Base-by-base conservation (phyloP, 2,888 invertebrate species). In the Anaspis maculata region DNA sequence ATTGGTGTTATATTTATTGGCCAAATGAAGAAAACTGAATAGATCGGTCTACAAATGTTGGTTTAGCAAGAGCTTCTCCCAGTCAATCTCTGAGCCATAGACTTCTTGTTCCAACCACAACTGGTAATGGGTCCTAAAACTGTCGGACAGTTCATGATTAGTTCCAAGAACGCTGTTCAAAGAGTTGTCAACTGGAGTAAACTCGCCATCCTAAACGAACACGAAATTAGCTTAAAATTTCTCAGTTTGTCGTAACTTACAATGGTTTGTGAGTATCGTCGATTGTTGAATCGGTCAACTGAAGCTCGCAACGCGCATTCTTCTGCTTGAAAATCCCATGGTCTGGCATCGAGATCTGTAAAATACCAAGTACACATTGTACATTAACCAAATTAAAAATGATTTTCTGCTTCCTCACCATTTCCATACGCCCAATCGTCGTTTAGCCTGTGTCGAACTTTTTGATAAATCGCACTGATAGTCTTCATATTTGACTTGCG, bases 381-480 rank as follows among this genome's bases (percentile, higher is more conserved):
- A 31, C 13, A 33, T 60, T 63, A 79, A 79, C 88, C 11, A 14
- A 34, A 33, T 13, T 24, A 6, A 32, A 16, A 12, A 15, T 11
- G 15, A 25, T 29, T 3, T 10, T 11, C 13, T 15, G 12, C 15
- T 11, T 13, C 15, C 7, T 59, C 62, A 79, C 79, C 88, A 70
- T 97, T 98, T 32, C 97, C 97, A 71, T 89, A 98, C 2, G 98
- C 98, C 98, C 98, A 99, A 65, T 99, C 98, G 62, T 99, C 98
- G 57, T 96, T 97, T 25, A 98, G 72, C 33, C 96, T 77, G 69
- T 96, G 95, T 15, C 95, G 75, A 2, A 91, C 90, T 73, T 97
- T 96, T 37, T 92, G 86, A 63, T 98, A 99, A 59, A 99, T 99
- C 37, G 96, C 95, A 61, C 96, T 96, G 69, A 99, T 92, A 1